Percentiles rank a stretch among this genome's conserved stretches.
These are phyloP conservation scores for Musca vetustissima DNA, from an alignment of 1,140 invertebrate species.

Conservation along the genomic window DNA sequence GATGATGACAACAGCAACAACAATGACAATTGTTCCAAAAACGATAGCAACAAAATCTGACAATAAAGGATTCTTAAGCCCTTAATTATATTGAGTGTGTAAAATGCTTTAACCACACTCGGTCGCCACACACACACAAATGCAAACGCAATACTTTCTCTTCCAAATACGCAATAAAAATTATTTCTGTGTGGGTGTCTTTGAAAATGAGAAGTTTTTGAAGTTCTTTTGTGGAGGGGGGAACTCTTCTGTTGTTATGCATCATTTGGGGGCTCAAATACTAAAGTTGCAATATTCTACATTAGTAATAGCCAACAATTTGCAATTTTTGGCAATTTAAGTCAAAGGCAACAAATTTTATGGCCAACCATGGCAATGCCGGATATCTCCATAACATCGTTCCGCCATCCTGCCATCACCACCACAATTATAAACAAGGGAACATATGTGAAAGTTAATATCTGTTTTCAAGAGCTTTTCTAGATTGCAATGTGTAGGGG, in stretches of 20 bases:
- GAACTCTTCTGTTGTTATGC: neutral
- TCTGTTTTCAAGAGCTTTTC: conserved; percentile 5
- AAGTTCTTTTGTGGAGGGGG: neutral
- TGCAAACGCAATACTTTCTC: neutral
- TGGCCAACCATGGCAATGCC: neutral
- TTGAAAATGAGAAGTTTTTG: too few relatives aligned
- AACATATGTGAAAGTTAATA: neutral
- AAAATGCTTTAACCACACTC: conserved; percentile 29
- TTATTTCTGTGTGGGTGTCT: too few relatives aligned
- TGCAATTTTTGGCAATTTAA: conserved; percentile 32
- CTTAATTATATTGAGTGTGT: conserved; percentile 32
- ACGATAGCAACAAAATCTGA: conserved; percentile 7
- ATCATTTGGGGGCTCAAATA: too few relatives aligned
- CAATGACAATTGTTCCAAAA: neutral
- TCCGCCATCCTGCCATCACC: neutral
- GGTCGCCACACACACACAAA: neutral
- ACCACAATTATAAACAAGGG: neutral
- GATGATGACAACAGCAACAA: conserved; percentile 13
- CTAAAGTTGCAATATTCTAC: too few relatives aligned
- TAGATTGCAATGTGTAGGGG: neutral
- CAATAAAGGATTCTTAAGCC: conserved; percentile 21
- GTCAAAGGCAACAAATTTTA: conserved; percentile 7
- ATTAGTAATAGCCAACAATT: conserved; percentile 24
- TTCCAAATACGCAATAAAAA: neutral
- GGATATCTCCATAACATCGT: neutral